Base-by-base conservation (phyloP, 2,888 invertebrate genomes). In the Caradrina kadenii region DNA sequence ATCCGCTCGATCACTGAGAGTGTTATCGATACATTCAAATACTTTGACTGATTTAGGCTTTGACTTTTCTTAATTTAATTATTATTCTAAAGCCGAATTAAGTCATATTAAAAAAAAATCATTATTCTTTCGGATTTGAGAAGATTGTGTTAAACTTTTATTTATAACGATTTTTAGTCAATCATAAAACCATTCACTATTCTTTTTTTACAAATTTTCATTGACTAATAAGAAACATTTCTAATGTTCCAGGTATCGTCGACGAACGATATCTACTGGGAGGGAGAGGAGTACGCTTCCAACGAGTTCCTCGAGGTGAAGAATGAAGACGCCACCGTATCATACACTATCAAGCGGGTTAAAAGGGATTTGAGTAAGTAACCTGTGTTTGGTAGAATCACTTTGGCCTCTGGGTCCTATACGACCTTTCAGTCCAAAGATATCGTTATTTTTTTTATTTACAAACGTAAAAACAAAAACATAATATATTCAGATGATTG, bases 231-330 rank as follows among this genome's bases (percentile, higher is more conserved):
- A 17, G 0, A 2, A 48, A 21, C n/a, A 19, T 73, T 59, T 50
- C 0, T 0, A 26, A 10, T 26, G 49, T 94, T 93, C 31, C 91
- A 95, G 95, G 89, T 87, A 56, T 86, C 88, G 48, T 78, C 82
- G n/a, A 88, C 89, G 0, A 93, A 90, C 63, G 95, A 96, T 65
- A 77, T 95, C 13, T 95, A 94, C 74, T 92, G 89, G 93, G 95
- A 95, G 73, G 94, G 92, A 5, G 93, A 95, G 22, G 92, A 93
- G 71, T 93, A 93, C 4, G 84, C 89, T 1, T 88, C 90, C 0
- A 92, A 94, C 31, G 95, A 96, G 73, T 96, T 93, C 76, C 83
- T 96, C 2, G 94, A 95, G 81, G 93, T 95, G 7, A 94, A 93
- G 54, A 83, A 87, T 1, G 88, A 89, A 0, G 89, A 92, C 31